Percentiles rank a stretch among this genome's conserved stretches.
Evolutionary conservation across 2,113 vertebrate species (phyloP).

Genomic region (Rhinichthys klamathensis): DNA sequence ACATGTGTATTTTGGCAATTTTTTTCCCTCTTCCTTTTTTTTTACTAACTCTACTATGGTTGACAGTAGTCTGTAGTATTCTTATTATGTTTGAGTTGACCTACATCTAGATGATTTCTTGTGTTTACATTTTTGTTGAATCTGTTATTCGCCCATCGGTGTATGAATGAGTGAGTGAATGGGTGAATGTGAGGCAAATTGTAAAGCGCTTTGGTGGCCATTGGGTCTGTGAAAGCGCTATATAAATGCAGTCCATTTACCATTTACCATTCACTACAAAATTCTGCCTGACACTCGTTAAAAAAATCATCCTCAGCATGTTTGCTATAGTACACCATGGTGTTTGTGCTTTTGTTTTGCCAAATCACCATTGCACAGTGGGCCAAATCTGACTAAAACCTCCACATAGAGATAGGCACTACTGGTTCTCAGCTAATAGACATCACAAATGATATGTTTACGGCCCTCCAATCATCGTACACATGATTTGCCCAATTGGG

Average conservation of each 20-base stretch:
- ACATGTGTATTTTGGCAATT: constrained; percentile 31
- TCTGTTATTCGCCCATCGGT: no score
- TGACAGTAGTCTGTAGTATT: background rate
- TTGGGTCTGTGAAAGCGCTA: no score
- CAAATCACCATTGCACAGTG: constrained; percentile 42
- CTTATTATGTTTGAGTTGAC: background rate
- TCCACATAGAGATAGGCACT: constrained; percentile 48
- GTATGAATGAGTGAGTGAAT: no score
- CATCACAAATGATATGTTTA: constrained; percentile 64
- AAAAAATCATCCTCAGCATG: background rate
- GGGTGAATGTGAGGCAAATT: no score
- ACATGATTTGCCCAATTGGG: constrained; percentile 72
- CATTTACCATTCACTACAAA: no score
- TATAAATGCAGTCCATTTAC: no score
- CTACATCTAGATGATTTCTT: background rate
- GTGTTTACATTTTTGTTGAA: background rate
- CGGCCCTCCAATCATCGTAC: constrained; percentile 66
- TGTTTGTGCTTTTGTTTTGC: background rate
- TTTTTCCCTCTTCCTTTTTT: constrained; percentile 24
- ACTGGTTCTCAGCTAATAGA: constrained; percentile 50
- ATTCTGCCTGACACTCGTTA: background rate
- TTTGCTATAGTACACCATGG: background rate
- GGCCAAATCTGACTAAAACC: constrained; percentile 6
- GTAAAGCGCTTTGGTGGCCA: no score
- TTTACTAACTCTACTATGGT: background rate